Base-by-base conservation (phyloP, 2,797 vertebrate species). In the Gymnothorax reevesii region DNA sequence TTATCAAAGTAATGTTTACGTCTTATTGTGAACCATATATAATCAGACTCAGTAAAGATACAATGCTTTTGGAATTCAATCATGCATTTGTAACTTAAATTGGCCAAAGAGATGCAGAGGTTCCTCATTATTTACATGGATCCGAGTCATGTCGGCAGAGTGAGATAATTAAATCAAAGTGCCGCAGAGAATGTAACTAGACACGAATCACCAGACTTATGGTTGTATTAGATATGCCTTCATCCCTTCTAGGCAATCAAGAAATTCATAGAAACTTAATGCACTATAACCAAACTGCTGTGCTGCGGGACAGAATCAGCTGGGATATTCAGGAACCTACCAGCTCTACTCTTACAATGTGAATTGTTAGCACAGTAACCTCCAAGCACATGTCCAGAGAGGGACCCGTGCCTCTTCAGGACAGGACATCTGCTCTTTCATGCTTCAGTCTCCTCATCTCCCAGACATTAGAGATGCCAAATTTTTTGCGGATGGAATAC, bases 131-230 rank as follows among this genome's bases (percentile, higher is more conserved):
- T 94, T 96, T 95, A 96, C 95, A 95, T 93, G 90, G 95, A 96
- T 96, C 95, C 96, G 95, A 96, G 96, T 96, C 94, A 73, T 12
- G 71, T 13, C 96, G 94, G 95, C 95, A 96, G 94, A 92, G 92
- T 90, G 91, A 95, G 94, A 95, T 95, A 95, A 97, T 96, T 95
- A 95, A 95, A 96, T 97, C 95, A 94, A 94, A 95, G 94, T 92
- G 95, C 95, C 95, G 94, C 94, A 94, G 94, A 93, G 90, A 94
- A 94, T 94, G 91, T 91, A 92, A 93, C 92, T 91, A 88, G 91
- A 93, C 91, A 90, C 92, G 83, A 94, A 94, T 94, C 95, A 95
- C 94, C 94, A 95, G 95, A 94, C 94, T 92, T 87, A 84, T 87
- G 91, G 90, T 90, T 86, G 94, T 93, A 92, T 52, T 93, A 93